Base-by-base conservation (phyloP, 2,888 invertebrate species). In the Andrena dorsata region DNA sequence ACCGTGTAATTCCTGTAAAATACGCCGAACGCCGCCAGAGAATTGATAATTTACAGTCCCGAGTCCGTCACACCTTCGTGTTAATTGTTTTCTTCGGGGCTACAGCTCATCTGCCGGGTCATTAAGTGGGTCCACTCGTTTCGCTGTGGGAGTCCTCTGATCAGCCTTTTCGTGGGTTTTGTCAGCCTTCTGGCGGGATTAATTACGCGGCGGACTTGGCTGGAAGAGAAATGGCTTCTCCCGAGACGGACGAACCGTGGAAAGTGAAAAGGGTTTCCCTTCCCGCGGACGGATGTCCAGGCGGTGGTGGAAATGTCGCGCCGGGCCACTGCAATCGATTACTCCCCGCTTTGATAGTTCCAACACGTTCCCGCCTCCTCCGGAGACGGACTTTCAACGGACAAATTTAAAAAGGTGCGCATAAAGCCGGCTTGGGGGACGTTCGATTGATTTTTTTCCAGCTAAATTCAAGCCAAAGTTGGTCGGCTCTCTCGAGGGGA, bases 381-480 rank as follows among this genome's bases (percentile, higher is more conserved):
- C 26, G 56, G 64, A 23, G 20, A 58, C 72, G 61, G 84, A 82
- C 82, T 85, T 69, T 70, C 84, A 61, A 76, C 83, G 79, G 78
- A 66, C 58, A 78, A 86, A 87, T 82, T 84, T 80, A 65, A 77
- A 73, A 70, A 41, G 53, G 51, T 30, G 56, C 66, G 28, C 41
- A 41, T 41, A 41, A 41, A 41, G 63, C 69, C 30, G 63, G 8
- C 13, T 66, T n/a, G n/a, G 35, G 51, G 69, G 80, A 83, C 47
- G 71, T 69, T 70, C 72, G 79, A 87, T 85, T 81, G 87, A 85
- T 83, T 87, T 83, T 87, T 83, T 87, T 85, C 78, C 65, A 56
- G 71, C 8, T 56, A 76, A 78, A 76, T 76, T 80, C 75, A 77
- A 84, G 75, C 69, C 47, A 28, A 77, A 80, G 80, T 84, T 86